Base-by-base conservation (phyloP, 1,140 invertebrate species). In the Panulirus ornatus region DNA sequence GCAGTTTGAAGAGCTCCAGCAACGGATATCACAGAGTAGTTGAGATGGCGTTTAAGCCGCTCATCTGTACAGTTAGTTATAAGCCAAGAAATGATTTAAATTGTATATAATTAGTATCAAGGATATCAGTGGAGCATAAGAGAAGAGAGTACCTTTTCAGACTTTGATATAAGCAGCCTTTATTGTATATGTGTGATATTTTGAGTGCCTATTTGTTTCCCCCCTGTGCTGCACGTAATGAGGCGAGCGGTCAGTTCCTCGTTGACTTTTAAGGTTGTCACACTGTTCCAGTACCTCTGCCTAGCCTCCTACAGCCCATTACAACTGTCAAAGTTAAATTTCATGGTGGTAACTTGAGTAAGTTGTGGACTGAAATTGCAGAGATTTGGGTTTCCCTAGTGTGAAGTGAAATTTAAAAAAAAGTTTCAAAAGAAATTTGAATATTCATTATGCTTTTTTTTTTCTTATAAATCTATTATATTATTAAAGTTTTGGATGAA, bases 131-230 rank as follows among this genome's bases (percentile, higher is more conserved):
- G 38, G 40, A 36, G 36, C n/a, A 84, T n/a, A 36, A 83, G 30
- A 70, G 36, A 16, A 44, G 38, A 78, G 70, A 78, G 30, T 27
- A 51, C 16, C 27, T 75, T 44, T 71, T 38, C 22, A 54, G 30
- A 54, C n/a, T 58, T 76, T 66, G 27, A 87, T 54, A 51, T 38
- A 87, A 78, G 51, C 75, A 79, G 85, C 85, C 85, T 87, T 79
- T 79, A 87, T 76, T 71, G 82, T 84, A 84, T 84, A 75, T 75
- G 88, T 83, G 87, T 82, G 79, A 88, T 89, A 89, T 73, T 89
- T 89, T 75, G 88, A 75, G 79, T 83, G 81, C 70, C 79, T 89
- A 73, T 42, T 70, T 40, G 54, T 88, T 88, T 71, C 16, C 82
- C 8, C 36, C 44, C n/a, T 36, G 34, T 34, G 76, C 63, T 47